A percentile compares a stretch with the other conserved stretches of the same genome.
Conservation (phyloP, 2,113 vertebrate species). For the Cariama cristata region DNA sequence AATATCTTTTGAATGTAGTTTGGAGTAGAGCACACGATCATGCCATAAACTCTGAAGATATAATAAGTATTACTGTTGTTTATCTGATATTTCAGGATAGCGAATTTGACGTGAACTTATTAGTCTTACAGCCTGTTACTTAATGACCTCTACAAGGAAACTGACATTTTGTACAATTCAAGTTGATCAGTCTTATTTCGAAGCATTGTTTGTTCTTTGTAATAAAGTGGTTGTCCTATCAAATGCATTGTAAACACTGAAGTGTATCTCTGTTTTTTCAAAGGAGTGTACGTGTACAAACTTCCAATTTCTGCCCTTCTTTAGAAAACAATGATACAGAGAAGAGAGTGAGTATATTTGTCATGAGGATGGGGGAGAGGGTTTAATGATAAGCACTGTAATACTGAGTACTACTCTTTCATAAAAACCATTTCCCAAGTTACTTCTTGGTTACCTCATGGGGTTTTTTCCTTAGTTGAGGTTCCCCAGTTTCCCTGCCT, state of each 20-base stretch:
- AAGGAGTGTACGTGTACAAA: accelerated
- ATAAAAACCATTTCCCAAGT: neutral
- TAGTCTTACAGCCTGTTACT: constrained; percentile 65
- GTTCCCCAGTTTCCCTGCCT: accelerated
- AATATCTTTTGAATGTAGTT: constrained; percentile 70
- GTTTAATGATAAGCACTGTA: neutral
- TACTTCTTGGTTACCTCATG: neutral
- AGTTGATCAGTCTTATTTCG: constrained; percentile 44
- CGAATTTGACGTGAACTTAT: constrained; percentile 49
- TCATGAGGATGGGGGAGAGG: no score
- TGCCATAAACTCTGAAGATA: constrained; percentile 57
- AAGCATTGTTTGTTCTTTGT: constrained; percentile 71
- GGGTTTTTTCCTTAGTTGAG: neutral
- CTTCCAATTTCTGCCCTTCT: neutral
- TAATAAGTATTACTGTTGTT: constrained; percentile 53
- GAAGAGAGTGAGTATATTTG: neutral
- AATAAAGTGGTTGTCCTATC: constrained; percentile 75
- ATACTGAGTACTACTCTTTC: neutral
- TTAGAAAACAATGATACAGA: neutral
- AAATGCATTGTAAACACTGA: neutral
- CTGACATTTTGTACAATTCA: constrained; percentile 66
- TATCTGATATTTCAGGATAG: constrained; percentile 52
- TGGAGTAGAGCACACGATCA: constrained; percentile 64
- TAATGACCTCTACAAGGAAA: constrained; percentile 61
- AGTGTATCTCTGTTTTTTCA: neutral